Evolutionary conservation across 2,113 vertebrate genomes (phyloP).

Genomic region (Chloropsis cyanopogon): DNA sequence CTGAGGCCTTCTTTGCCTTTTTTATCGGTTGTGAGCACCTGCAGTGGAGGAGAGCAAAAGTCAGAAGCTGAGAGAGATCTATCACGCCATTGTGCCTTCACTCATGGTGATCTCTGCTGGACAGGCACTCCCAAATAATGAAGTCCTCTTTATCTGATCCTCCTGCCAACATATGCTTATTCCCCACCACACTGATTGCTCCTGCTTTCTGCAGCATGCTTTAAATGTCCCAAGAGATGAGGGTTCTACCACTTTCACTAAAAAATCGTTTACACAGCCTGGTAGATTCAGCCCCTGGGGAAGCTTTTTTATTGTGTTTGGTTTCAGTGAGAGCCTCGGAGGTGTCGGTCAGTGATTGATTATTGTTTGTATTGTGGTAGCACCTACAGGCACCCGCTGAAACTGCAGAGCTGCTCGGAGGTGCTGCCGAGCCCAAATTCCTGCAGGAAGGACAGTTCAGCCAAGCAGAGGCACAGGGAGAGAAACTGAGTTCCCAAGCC

Average conservation of each 20-base stretch:
- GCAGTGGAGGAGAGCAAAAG: not conserved
- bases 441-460: not conserved
- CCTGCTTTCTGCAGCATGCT: not conserved
- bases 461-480: not conserved
- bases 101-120: not conserved
- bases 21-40: not conserved
- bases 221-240: not conserved
- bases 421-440: not conserved
- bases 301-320: conserved; percentile 51
- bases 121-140: not conserved
- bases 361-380: conserved; percentile 67
- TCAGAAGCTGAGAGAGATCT: not conserved
- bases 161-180: not conserved
- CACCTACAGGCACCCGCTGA: conserved; percentile 62
- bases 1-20: not conserved
- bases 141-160: conserved; percentile 1
- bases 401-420: conserved; percentile 45
- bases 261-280: conserved; percentile 42
- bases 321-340: conserved; percentile 32
- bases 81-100: not conserved
- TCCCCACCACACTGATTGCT: not conserved
- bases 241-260: conserved; percentile 34
- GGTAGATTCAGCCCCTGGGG: conserved; percentile 6
- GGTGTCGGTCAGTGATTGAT: conserved; percentile 60
- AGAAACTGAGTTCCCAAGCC: not conserved